Evolutionary conservation across 92 coral and sea anemone genomes (phyloP).

Genomic region (Micromussa lordhowensis): DNA sequence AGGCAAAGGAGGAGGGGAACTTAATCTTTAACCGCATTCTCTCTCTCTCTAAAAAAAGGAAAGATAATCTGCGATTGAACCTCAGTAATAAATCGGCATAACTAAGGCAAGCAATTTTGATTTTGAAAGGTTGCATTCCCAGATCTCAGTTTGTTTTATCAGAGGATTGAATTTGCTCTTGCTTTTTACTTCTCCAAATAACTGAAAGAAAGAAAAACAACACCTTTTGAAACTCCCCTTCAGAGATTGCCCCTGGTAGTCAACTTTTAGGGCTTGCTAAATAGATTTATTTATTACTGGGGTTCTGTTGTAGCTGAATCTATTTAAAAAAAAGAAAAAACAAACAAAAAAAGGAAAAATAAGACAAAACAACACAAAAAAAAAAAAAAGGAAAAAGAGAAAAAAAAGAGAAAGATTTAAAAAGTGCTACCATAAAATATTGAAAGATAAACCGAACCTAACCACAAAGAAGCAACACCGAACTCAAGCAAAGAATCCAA

Average conservation of each 20-base stretch:
- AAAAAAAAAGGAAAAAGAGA: no score
- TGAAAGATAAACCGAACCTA: not conserved
- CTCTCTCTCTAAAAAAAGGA: not conserved
- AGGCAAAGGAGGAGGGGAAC: conserved; percentile 24
- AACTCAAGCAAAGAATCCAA: not conserved
- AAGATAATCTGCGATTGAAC: not conserved
- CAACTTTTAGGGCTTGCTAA: not conserved
- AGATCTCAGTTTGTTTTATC: not conserved
- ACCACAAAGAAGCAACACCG: not conserved
- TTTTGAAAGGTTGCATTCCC: not conserved
- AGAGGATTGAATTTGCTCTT: not conserved
- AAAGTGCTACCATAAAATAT: no score
- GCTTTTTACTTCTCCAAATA: not conserved
- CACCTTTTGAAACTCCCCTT: not conserved
- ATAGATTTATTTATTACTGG: not conserved
- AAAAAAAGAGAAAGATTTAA: no score
- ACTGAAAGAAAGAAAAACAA: not conserved
- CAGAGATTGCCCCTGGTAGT: not conserved
- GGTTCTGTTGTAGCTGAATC: not conserved
- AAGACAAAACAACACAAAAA: not conserved
- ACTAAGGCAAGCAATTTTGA: not conserved
- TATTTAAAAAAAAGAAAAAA: no score
- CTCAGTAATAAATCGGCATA: not conserved
- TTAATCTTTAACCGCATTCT: not conserved
- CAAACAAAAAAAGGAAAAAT: no score